Percentiles rank a stretch among this genome's conserved stretches.
These are phyloP conservation scores for Leuctra nigra DNA, from an alignment of 2,888 invertebrate species.

Conservation along the genomic window DNA sequence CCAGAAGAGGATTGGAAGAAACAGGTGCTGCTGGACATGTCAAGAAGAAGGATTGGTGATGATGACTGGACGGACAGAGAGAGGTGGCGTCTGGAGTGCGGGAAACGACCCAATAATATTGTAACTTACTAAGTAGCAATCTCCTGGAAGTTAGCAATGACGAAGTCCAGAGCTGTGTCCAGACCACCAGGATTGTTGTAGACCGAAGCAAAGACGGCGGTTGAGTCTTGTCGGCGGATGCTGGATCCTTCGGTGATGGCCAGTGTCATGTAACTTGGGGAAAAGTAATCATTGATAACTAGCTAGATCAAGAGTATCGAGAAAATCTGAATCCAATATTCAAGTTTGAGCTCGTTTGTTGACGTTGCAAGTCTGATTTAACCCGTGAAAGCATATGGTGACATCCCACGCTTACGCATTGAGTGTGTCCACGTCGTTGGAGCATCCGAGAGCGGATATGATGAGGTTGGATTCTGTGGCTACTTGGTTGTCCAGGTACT, in stretches of 20 bases:
- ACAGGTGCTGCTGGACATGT: too few species aligned
- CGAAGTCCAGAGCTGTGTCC: conserved; percentile 20
- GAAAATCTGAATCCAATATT: too few species aligned
- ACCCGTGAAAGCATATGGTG: too few species aligned
- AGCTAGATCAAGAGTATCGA: too few species aligned
- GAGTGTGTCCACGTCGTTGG: conserved; percentile 40
- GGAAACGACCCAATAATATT: background rate
- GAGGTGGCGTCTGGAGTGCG: too few species aligned
- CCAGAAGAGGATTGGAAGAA: too few species aligned
- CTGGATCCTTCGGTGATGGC: conserved; percentile 13
- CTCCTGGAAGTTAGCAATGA: conserved; percentile 15
- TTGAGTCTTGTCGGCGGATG: conserved; percentile 23
- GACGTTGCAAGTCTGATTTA: background rate
- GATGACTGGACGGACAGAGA: too few species aligned
- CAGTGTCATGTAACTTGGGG: conserved; percentile 20
- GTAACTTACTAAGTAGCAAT: conserved; percentile 19
- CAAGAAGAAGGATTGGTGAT: too few species aligned
- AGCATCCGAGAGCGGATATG: conserved; percentile 52
- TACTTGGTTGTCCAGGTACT: conserved; percentile 44
- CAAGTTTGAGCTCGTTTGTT: background rate
- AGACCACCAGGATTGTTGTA: conserved; percentile 23
- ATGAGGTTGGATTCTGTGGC: conserved; percentile 55
- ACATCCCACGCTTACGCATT: too few species aligned
- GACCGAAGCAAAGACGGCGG: conserved; percentile 24
- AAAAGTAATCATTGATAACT: too few species aligned